Conservation (phyloP, 2,888 invertebrate genomes). For the Andrena bucephala region DNA sequence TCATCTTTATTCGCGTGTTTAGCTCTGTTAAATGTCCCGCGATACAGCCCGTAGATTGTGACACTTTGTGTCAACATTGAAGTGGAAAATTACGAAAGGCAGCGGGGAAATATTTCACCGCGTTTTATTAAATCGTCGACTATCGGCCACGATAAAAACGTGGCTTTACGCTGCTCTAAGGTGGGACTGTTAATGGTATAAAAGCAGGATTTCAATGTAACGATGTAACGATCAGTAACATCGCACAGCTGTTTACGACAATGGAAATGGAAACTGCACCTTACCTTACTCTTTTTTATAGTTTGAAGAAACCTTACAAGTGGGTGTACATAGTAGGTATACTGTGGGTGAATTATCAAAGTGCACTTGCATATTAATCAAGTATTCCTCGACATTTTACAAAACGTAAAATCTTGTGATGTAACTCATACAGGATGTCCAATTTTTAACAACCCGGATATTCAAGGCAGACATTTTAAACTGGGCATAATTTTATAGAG, state of each 20-base stretch:
- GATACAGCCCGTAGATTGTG: slow-evolving; percentile 57
- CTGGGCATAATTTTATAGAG: no score
- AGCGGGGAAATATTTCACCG: slow-evolving; percentile 22
- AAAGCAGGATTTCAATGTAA: slow-evolving; percentile 12
- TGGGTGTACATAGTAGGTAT: no score
- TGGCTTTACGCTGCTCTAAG: background rate
- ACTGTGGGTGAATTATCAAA: no score
- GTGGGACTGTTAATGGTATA: slow-evolving; percentile 5
- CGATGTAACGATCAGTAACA: slow-evolving; percentile 9
- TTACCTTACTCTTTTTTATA: background rate
- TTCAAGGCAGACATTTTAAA: no score
- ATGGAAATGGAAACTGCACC: background rate
- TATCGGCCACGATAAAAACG: slow-evolving; percentile 29
- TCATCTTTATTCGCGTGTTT: slow-evolving; percentile 70
- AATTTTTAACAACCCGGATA: no score
- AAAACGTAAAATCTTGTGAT: background rate
- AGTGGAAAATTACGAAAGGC: slow-evolving; percentile 31
- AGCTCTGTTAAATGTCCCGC: slow-evolving; percentile 58
- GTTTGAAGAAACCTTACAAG: background rate
- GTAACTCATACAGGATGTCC: background rate
- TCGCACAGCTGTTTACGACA: slow-evolving; percentile 5
- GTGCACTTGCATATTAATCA: background rate
- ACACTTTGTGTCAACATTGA: slow-evolving; percentile 46
- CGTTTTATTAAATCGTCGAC: slow-evolving; percentile 39
- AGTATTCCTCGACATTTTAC: background rate